Evolutionary conservation across 2,113 vertebrate genomes (phyloP).

Genomic region (Eira barbara): DNA sequence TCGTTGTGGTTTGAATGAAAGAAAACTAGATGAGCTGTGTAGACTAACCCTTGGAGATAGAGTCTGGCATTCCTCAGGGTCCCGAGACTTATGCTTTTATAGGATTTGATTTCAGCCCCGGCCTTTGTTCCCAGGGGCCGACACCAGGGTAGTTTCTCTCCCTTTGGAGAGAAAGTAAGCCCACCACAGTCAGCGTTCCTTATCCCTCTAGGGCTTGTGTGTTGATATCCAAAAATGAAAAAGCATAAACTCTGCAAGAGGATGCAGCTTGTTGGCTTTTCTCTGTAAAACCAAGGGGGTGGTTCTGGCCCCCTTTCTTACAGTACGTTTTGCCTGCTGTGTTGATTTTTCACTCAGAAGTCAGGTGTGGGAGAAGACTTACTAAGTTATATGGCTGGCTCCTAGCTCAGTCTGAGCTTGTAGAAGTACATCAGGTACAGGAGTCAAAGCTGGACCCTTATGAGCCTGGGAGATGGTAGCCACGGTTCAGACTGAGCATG

Average conservation of each 20-base stretch:
- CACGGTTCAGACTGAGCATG: background rate
- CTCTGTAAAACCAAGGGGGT: constrained; percentile 4
- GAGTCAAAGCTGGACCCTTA: background rate
- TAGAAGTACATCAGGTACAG: background rate
- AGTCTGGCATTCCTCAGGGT: background rate
- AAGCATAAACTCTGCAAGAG: constrained; percentile 20
- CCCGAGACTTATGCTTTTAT: background rate
- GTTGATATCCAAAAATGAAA: background rate
- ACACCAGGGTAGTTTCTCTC: background rate
- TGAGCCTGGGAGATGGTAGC: background rate
- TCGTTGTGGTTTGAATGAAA: background rate
- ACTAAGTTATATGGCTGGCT: background rate
- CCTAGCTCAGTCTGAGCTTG: background rate
- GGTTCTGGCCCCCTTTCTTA: constrained; percentile 40
- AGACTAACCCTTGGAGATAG: background rate
- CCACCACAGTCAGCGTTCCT: background rate
- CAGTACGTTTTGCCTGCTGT: constrained; percentile 40
- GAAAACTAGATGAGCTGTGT: background rate
- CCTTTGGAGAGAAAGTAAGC: background rate
- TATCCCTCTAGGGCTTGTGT: background rate
- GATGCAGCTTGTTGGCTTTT: constrained; percentile 40
- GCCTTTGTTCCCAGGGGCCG: background rate
- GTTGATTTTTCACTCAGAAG: constrained; percentile 48
- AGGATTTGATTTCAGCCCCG: background rate
- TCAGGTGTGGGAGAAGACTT: constrained; percentile 39